Evolutionary conservation across 2,888 invertebrate species (phyloP), one percentile per base, ranked within the genome.

Genomic region (Rhorus exstirpatorius): DNA sequence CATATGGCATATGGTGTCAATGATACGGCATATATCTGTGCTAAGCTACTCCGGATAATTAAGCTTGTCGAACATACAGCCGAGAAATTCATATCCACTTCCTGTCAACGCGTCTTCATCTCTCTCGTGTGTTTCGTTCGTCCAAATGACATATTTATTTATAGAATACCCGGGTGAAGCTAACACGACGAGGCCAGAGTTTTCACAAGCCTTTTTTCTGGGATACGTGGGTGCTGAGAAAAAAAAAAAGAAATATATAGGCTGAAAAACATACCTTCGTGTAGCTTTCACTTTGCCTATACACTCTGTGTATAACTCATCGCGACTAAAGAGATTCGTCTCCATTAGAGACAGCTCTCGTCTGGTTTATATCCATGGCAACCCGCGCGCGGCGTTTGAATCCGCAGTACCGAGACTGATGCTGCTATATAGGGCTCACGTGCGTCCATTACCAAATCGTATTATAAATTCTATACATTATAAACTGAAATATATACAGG

Each of bases 301-400:
- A 44, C n/a, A 63, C n/a, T n/a, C n/a, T 35, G 19, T 65, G 7
- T 58, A 41, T 63, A 78, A 63, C 74, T 78, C 79, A 79, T 78
- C 72, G 55, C 26, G 35, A 58, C 84, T 84, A 83, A 77, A 84
- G 85, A 87, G 86, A 88, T 87, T 84, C 86, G 83, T 88, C 86
- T 89, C 89, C 87, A 89, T 90, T 89, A 89, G 87, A 88, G 87
- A 84, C 85, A 79, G 85, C 86, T 63, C 75, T 67, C 76, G 72
- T 68, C 58, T 83, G 87, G 88, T 86, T 87, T 88, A 90, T 90
- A 88, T 85, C 90, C 89, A 89, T 90, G 88, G 87, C 87, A 88
- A 88, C 90, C 83, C n/a, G n/a, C n/a, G n/a, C 85, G 70, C 80
- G 79, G 76, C 75, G 70, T 78, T 71, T 74, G 72, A 76, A 77